A percentile compares a stretch with the other conserved stretches of the same genome.
Evolutionary conservation across 2,888 invertebrate species (phyloP).

Genomic region (Morinoia aosen): DNA sequence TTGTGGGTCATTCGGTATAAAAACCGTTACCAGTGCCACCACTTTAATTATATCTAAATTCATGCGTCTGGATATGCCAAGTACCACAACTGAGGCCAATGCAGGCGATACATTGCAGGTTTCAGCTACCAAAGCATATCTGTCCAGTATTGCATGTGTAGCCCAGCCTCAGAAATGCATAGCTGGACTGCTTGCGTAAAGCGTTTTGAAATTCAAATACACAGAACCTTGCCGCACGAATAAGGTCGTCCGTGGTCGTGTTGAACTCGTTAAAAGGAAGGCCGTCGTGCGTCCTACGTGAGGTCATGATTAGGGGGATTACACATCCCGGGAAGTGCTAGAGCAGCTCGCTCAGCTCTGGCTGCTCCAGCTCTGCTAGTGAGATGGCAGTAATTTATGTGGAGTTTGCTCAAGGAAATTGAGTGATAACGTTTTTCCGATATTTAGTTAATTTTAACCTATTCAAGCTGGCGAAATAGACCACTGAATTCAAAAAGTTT

Average conservation of each 20-base stretch:
- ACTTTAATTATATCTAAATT: neutral
- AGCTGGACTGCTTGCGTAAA: neutral
- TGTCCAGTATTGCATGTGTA: neutral
- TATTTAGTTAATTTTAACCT: neutral
- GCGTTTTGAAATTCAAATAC: neutral
- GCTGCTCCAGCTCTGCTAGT: neutral
- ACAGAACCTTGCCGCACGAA: neutral
- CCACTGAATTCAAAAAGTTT: neutral
- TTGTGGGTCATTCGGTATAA: neutral
- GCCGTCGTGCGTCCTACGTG: neutral
- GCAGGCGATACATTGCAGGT: neutral
- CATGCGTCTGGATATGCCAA: neutral
- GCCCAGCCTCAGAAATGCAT: neutral
- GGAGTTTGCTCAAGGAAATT: neutral
- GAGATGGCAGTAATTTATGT: neutral
- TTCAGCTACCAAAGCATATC: neutral
- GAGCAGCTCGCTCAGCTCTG: neutral
- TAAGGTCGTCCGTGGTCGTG: neutral
- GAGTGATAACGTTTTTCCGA: neutral
- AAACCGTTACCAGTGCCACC: neutral
- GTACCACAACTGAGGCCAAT: neutral
- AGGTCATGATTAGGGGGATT: neutral
- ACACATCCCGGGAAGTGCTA: neutral
- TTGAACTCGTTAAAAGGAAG: slow-evolving; percentile 2
- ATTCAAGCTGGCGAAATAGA: neutral